A percentile compares a stretch with the other conserved stretches of the same genome.
Evolutionary conservation across 2,797 vertebrate species (phyloP).

Genomic region (Fundulus diaphanus): DNA sequence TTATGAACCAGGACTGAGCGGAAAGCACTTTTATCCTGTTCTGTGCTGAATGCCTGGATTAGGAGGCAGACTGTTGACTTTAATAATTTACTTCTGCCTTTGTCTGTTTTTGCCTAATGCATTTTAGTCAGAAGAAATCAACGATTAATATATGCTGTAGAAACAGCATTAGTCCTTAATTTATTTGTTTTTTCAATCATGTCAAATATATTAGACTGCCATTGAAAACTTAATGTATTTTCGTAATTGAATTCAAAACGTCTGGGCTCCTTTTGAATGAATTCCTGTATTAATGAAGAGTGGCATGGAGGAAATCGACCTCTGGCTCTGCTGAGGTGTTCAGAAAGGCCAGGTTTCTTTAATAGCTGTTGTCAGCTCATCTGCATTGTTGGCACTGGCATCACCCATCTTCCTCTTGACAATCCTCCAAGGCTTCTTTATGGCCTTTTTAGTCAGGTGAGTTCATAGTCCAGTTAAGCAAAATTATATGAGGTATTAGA

Average conservation of each 20-base stretch:
- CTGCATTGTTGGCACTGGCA: too few species aligned
- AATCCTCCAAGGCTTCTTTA: neutral
- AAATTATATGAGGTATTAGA: neutral
- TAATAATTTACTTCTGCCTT: neutral
- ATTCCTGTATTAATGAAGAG: neutral
- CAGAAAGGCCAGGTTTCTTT: neutral
- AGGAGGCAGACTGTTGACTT: slow-evolving; percentile 6
- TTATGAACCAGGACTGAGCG: slow-evolving; percentile 41
- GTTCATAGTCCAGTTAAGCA: neutral
- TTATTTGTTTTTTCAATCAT: neutral
- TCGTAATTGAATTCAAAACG: neutral
- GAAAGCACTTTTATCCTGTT: slow-evolving; percentile 49
- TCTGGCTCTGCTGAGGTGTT: neutral
- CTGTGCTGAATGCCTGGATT: slow-evolving; percentile 23
- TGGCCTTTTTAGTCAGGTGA: neutral
- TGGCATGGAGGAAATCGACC: neutral
- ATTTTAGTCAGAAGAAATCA: neutral
- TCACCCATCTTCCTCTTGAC: too few species aligned
- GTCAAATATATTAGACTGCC: neutral
- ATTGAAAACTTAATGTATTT: neutral
- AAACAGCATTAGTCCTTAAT: neutral
- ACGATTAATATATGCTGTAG: neutral
- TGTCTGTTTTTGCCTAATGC: neutral
- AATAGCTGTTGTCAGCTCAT: neutral
- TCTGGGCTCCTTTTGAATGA: neutral